These are phyloP conservation scores for Panthera leo DNA, from an alignment of 2,113 vertebrate genomes.

Conservation along the genomic window DNA sequence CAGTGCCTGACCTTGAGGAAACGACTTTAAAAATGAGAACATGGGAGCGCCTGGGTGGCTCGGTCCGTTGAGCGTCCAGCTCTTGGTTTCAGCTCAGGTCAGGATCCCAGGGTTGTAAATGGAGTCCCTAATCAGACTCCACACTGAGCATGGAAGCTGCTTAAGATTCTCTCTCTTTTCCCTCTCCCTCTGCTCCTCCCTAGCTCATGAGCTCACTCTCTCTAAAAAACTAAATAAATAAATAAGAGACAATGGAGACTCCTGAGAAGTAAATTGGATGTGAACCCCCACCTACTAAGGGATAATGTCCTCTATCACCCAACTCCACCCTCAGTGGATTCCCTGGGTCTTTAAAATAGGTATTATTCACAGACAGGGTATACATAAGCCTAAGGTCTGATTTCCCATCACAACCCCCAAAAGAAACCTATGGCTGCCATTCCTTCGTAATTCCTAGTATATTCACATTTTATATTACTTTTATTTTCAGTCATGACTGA, in stretches of 20 bases:
- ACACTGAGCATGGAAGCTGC: too few species aligned
- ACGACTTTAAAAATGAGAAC: background rate
- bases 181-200: too few species aligned
- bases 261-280: background rate
- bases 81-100: too few species aligned
- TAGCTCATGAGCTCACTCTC: too few species aligned
- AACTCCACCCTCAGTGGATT: background rate
- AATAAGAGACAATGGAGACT: background rate
- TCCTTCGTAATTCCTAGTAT: background rate
- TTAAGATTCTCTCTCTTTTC: too few species aligned
- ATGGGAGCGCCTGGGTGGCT: background rate
- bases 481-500: conserved; percentile 6
- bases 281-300: background rate
- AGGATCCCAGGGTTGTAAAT: too few species aligned
- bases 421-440: background rate
- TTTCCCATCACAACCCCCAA: background rate
- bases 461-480: background rate
- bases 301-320: background rate
- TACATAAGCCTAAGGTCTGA: background rate
- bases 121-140: too few species aligned
- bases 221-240: too few species aligned
- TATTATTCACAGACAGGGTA: background rate
- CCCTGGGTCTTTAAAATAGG: background rate
- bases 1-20: background rate
- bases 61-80: too few species aligned